Evolutionary conservation across 2,113 vertebrate species (phyloP).

Genomic region (Myotis lucifugus): DNA sequence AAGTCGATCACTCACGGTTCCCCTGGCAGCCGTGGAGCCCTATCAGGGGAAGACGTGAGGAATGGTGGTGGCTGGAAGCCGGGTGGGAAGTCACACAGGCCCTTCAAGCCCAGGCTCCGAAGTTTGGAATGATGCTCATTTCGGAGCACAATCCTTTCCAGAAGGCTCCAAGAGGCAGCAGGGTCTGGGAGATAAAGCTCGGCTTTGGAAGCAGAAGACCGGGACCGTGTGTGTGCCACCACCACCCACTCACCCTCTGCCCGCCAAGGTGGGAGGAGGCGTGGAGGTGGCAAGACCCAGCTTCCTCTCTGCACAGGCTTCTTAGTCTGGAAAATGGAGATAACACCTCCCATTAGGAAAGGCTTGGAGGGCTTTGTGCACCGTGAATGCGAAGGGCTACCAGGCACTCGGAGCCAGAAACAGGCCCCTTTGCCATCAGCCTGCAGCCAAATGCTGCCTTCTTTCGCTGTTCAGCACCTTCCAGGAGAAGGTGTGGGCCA

Average conservation of each 20-base stretch:
- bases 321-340: slow-evolving; percentile 67
- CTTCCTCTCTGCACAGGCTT: not conserved
- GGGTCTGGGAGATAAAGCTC: slow-evolving; percentile 71
- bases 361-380: slow-evolving; percentile 63
- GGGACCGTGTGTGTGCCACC: not conserved
- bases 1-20: not conserved
- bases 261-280: slow-evolving; percentile 53
- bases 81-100: not conserved
- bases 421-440: slow-evolving; percentile 9
- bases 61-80: not conserved
- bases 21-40: not conserved
- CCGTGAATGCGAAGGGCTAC: slow-evolving; percentile 23
- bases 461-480: not conserved
- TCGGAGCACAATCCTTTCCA: slow-evolving; percentile 36
- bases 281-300: not conserved
- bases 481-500: not conserved
- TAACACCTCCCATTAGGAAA: slow-evolving; percentile 73
- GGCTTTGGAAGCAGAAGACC: slow-evolving; percentile 67
- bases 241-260: not conserved
- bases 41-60: not conserved
- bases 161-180: slow-evolving; percentile 69
- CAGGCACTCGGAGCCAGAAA: slow-evolving; percentile 42
- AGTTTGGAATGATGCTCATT: slow-evolving; percentile 29
- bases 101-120: slow-evolving; percentile 31
- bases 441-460: not conserved